Evolutionary conservation across 2,888 invertebrate genomes (phyloP), one percentile per base, ranked within the genome.

Genomic region (Drosophila siamana): DNA sequence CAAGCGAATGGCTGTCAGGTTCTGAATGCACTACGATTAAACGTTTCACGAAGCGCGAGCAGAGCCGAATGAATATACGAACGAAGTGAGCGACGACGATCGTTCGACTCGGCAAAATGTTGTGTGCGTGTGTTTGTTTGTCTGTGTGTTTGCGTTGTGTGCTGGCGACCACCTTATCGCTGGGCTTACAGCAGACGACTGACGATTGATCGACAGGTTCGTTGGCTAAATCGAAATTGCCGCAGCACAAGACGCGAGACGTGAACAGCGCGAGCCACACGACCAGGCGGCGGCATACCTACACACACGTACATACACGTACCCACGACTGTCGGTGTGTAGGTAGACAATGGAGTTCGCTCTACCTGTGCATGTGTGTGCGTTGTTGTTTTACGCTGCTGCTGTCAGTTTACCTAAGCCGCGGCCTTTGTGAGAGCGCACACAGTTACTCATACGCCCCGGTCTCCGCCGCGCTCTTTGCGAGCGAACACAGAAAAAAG

Each of bases 181-280:
- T 89, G 74, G 88, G 87, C 86, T 88, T 82, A 81, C 83, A 80
- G 86, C 83, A 84, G 85, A 89, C 87, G 89, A 90, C 87, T 90
- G 90, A 89, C 89, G 87, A 84, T 84, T 90, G 91, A 91, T 90
- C 91, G 90, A 91, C 90, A 90, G 89, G 90, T 90, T 91, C 76
- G 80, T 84, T 75, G 84, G 84, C 77, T 89, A 90, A 86, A 89
- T 89, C 84, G 89, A 90, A 86, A 87, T 90, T 78, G 89, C 88
- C 78, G 83, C 78, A 75, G 82, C 36, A 13, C 36, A 15, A 38
- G 36, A 38, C 36, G 36, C 80, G 89, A 80, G 90, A 75, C 78
- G 88, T 83, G 72, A 57, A 69, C 69, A 83, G 78, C 86, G 84
- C 76, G 69, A 82, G 87, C 83, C 83, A 80, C 78, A 78, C 86